Percentiles rank a stretch among this genome's conserved stretches.
Evolutionary conservation across 2,888 invertebrate genomes (phyloP).

Genomic region (Linnaemya tessellans): DNA sequence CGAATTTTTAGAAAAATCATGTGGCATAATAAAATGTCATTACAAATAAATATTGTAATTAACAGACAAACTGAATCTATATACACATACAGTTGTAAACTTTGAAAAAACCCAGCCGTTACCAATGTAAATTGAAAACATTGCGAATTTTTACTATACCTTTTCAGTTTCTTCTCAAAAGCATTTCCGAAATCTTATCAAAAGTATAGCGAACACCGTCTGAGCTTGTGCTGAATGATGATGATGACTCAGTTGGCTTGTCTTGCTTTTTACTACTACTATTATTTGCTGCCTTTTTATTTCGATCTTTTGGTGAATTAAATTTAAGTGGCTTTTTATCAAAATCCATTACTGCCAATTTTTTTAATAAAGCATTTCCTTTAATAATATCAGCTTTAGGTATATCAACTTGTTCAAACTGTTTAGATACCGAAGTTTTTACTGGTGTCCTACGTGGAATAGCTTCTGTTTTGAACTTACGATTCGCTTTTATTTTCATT

Average conservation of each 20-base stretch:
- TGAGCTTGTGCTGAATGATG: too few species aligned
- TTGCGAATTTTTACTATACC: slow-evolving; percentile 9
- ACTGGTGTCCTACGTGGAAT: not conserved
- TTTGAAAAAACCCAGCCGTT: too few species aligned
- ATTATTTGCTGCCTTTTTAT: not conserved
- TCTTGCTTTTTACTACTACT: not conserved
- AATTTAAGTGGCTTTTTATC: not conserved
- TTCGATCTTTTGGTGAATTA: not conserved
- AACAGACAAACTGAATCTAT: too few species aligned
- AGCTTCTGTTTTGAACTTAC: not conserved
- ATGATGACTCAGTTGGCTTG: not conserved
- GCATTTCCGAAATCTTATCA: slow-evolving; percentile 29
- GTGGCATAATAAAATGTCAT: too few species aligned
- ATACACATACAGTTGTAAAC: too few species aligned
- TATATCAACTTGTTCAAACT: not conserved
- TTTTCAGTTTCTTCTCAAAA: not conserved
- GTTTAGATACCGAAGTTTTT: not conserved
- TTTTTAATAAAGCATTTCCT: slow-evolving; percentile 47
- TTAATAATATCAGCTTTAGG: slow-evolving; percentile 60
- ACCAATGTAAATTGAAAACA: not conserved
- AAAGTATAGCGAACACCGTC: not conserved
- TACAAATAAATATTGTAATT: too few species aligned
- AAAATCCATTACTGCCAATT: not conserved
- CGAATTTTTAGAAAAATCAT: too few species aligned
- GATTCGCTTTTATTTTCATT: too few species aligned